phyloP scores from a whole-genome alignment of 2,797 vertebrate species.

The Megaceryle alcyon region DNA sequence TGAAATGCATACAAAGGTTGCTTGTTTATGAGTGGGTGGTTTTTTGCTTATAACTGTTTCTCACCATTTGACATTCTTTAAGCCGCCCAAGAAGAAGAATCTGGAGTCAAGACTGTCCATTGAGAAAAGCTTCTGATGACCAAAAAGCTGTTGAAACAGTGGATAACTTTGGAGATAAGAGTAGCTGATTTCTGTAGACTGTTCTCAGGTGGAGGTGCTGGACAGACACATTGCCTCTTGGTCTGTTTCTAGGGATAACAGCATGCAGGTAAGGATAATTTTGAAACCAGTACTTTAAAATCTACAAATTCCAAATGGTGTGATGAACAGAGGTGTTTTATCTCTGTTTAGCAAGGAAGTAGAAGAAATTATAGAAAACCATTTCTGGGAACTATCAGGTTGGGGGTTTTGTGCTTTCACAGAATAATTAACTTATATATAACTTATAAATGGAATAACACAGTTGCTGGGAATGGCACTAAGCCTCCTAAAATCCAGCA shows the following conservation, averaged over 20 bases:
- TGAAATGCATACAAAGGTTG: accelerated
- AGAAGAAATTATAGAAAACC: accelerated
- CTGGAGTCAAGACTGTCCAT: background rate
- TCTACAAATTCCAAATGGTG: background rate
- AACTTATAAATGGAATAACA: background rate
- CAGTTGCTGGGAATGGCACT: background rate
- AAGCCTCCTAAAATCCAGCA: background rate
- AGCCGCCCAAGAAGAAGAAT: background rate
- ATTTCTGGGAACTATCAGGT: background rate
- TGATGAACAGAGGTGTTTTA: background rate
- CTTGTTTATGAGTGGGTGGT: background rate
- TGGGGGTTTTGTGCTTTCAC: background rate
- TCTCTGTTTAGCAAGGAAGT: background rate
- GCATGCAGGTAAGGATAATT: background rate
- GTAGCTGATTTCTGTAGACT: background rate
- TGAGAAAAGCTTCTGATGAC: background rate
- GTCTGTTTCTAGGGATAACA: background rate
- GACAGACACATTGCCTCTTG: background rate
- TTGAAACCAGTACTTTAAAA: background rate
- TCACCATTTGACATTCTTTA: background rate
- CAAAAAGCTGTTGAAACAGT: background rate
- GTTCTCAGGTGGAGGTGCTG: background rate
- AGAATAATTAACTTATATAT: background rate
- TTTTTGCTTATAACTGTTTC: background rate
- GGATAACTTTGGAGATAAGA: background rate